Percentiles rank a stretch among this genome's conserved stretches.
Conservation (phyloP, 2,113 vertebrate species). For the Lophochroa leadbeateri region DNA sequence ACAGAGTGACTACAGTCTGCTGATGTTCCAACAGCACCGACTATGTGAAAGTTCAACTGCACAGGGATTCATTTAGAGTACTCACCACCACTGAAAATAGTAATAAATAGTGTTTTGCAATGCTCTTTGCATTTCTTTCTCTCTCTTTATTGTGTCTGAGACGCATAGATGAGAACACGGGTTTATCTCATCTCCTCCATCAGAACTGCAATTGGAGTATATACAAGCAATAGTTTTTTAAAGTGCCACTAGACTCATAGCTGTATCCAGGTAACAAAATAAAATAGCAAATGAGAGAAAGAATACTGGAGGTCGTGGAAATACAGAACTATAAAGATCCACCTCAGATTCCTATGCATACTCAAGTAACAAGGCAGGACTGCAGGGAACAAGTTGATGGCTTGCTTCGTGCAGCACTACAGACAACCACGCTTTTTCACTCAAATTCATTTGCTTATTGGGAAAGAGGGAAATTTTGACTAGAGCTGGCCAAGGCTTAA, state of each 20-base stretch:
- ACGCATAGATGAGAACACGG: not conserved
- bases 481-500: slow-evolving; percentile 1
- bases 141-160: not conserved
- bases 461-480: slow-evolving; percentile 52
- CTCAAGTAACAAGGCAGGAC: slow-evolving; percentile 14
- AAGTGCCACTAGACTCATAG: not conserved
- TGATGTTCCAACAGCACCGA: not conserved
- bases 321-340: not conserved
- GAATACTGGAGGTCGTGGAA: not conserved
- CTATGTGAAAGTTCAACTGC: not conserved
- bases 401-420: not conserved
- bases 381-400: slow-evolving; percentile 16
- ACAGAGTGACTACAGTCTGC: not conserved
- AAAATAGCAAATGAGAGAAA: slow-evolving; percentile 17
- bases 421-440: not conserved
- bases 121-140: slow-evolving; percentile 4
- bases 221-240: not conserved
- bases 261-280: slow-evolving; percentile 28
- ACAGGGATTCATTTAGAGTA: not conserved
- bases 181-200: slow-evolving; percentile 15
- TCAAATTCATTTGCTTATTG: slow-evolving; percentile 38
- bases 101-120: slow-evolving; percentile 5
- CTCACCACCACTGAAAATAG: not conserved
- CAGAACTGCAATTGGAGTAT: not conserved
- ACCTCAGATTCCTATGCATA: not conserved